These are phyloP conservation scores for Galendromus occidentalis DNA, from an alignment of 1,140 invertebrate genomes.

Conservation along the genomic window DNA sequence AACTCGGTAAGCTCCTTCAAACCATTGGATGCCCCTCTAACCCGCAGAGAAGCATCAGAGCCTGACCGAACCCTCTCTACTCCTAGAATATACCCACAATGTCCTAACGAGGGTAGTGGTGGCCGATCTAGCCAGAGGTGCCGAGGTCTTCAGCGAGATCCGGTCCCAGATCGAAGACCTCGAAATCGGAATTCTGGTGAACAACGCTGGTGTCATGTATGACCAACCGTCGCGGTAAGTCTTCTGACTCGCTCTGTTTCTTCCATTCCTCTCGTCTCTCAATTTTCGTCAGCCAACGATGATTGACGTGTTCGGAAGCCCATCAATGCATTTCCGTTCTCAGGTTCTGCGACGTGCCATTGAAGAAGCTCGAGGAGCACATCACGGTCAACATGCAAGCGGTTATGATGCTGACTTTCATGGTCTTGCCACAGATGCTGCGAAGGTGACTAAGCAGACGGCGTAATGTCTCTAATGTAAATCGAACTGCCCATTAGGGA, in stretches of 20 bases:
- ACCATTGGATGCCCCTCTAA: background rate
- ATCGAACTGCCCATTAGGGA: no score
- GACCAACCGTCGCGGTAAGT: constrained; percentile 38
- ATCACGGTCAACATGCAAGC: constrained; percentile 68
- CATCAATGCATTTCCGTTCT: no score
- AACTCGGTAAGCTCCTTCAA: constrained; percentile 46
- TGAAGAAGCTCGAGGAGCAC: constrained; percentile 51
- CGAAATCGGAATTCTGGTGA: constrained; percentile 38
- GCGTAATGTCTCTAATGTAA: no score
- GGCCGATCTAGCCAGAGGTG: constrained; percentile 55
- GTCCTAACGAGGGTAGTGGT: constrained; percentile 53
- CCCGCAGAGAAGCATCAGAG: background rate
- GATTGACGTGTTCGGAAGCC: no score
- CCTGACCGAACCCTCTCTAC: background rate
- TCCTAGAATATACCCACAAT: constrained; percentile 24
- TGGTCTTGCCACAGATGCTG: constrained; percentile 60
- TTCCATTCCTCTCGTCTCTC: no score
- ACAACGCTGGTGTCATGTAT: constrained; percentile 72
- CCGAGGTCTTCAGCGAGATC: constrained; percentile 32
- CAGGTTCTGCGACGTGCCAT: constrained; percentile 45
- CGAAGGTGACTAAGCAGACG: constrained; percentile 23
- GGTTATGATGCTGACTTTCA: constrained; percentile 56
- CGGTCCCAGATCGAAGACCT: constrained; percentile 30
- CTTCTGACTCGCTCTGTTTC: no score
- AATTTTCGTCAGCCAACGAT: no score